These are phyloP conservation scores for Onthophagus sagittarius DNA, from an alignment of 2,888 invertebrate species.

Conservation along the genomic window DNA sequence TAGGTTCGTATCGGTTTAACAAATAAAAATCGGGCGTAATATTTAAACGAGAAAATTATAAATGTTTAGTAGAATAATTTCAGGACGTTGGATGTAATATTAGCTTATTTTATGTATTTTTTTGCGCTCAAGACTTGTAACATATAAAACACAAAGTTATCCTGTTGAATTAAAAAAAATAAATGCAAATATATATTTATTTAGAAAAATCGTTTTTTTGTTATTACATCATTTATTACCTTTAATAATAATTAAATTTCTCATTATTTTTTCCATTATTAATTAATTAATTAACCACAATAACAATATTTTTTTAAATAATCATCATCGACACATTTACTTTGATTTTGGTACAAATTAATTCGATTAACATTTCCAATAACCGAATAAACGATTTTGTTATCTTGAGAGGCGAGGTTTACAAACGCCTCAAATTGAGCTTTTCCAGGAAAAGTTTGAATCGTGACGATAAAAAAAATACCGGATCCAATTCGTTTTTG, in stretches of 20 bases:
- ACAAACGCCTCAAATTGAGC: conserved; percentile 80
- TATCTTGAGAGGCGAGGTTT: background rate
- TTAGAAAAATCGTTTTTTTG: background rate
- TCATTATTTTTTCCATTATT: too few relatives aligned
- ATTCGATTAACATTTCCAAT: conserved; percentile 73
- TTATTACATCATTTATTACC: background rate
- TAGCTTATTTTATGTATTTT: too few relatives aligned
- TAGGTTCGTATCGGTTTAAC: too few relatives aligned
- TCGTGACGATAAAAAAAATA: conserved; percentile 57
- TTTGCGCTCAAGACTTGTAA: too few relatives aligned
- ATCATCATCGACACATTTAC: conserved; percentile 71
- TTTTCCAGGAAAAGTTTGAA: conserved; percentile 63
- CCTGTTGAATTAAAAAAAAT: background rate
- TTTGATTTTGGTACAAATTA: conserved; percentile 77
- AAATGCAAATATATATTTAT: background rate
- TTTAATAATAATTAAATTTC: background rate
- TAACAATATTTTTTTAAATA: conserved; percentile 53
- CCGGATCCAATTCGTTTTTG: too few relatives aligned
- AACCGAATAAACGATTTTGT: conserved; percentile 39
- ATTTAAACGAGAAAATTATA: too few relatives aligned
- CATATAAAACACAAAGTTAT: background rate
- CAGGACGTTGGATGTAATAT: too few relatives aligned
- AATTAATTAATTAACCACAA: too few relatives aligned
- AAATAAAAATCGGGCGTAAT: too few relatives aligned
- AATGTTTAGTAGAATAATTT: too few relatives aligned